Base-by-base conservation (phyloP, 2,888 invertebrate genomes). In the Dynastes maya region DNA sequence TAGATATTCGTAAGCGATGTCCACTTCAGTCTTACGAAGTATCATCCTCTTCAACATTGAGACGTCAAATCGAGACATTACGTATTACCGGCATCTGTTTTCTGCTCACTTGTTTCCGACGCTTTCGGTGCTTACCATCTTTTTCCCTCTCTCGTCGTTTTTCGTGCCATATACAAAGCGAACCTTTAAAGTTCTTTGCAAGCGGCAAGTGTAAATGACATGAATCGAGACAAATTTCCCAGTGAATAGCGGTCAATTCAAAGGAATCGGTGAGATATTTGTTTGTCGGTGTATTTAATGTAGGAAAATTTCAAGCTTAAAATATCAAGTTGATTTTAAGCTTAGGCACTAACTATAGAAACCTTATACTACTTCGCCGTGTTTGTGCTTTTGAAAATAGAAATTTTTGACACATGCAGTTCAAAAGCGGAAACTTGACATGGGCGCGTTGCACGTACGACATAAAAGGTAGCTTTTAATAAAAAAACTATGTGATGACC, bases 81-180 rank as follows among this genome's bases (percentile, higher is more conserved):
- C 72, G 58, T 72, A 72, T 72, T 40, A 58, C 58, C 16, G 37
- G 72, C 58, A 40, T 72, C 58, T 58, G 72, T 55, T 72, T 72
- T 72, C 72, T 71, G 72, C 72, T 72, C 72, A 58, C 72, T 72
- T 72, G 72, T 55, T 72, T 72, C 27, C 58, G 72, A 72, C 72
- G 58, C 37, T 58, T 72, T 72, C 58, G 51, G 9, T 16, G 58
- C 51, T 51, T 58, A 22, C 55, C 22, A 16, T 58, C 8, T 58
- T 6, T 58, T 22, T 58, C 22, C 22, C 58, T 55, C 72, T 16
- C 55, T 61, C 40, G 58, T 45, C 72, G 55, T 72, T 58, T 72
- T 71, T 71, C 55, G 16, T 72, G 9, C 53, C 53, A 32, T 53
- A 51, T 40, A 72, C 58, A 72, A 72, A 72, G 58, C 16, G 72